Evolutionary conservation across 2,888 invertebrate genomes (phyloP).

Genomic region (Pseudococcus longispinus): DNA sequence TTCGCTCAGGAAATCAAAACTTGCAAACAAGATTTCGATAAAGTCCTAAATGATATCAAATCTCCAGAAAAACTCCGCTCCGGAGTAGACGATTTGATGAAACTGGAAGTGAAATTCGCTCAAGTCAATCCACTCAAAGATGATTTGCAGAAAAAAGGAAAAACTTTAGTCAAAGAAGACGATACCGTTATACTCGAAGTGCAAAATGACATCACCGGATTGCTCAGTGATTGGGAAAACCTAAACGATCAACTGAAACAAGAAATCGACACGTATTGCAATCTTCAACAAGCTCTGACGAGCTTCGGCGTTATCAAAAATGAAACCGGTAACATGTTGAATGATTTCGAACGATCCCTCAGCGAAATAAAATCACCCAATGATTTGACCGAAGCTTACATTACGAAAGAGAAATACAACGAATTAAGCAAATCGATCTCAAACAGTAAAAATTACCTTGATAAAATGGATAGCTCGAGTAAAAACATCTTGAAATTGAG

Average conservation of each 20-base stretch:
- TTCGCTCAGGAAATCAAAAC: neutral
- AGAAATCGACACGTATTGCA: constrained; percentile 35
- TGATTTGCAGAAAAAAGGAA: constrained; percentile 48
- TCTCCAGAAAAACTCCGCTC: neutral
- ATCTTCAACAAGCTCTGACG: constrained; percentile 41
- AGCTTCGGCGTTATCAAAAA: constrained; percentile 33
- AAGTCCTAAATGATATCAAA: neutral
- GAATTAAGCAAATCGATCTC: constrained; percentile 78
- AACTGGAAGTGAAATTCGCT: constrained; percentile 20
- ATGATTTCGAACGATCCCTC: constrained; percentile 36
- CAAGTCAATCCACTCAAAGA: constrained; percentile 36
- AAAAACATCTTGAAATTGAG: constrained; percentile 75
- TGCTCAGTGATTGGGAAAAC: constrained; percentile 31
- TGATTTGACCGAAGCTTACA: constrained; percentile 76
- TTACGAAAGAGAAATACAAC: constrained; percentile 76
- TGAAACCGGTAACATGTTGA: constrained; percentile 32
- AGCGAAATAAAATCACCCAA: constrained; percentile 66
- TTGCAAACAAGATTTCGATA: constrained; percentile 17
- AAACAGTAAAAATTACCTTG: constrained; percentile 76
- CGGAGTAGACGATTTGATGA: constrained; percentile 27
- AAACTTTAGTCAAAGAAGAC: constrained; percentile 45
- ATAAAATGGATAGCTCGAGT: constrained; percentile 79
- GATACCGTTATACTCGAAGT: constrained; percentile 24
- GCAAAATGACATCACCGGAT: constrained; percentile 28
- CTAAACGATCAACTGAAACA: constrained; percentile 50